Base-by-base conservation (phyloP, 92 coral and sea anemone species). In the Scolanthus callimorphus region DNA sequence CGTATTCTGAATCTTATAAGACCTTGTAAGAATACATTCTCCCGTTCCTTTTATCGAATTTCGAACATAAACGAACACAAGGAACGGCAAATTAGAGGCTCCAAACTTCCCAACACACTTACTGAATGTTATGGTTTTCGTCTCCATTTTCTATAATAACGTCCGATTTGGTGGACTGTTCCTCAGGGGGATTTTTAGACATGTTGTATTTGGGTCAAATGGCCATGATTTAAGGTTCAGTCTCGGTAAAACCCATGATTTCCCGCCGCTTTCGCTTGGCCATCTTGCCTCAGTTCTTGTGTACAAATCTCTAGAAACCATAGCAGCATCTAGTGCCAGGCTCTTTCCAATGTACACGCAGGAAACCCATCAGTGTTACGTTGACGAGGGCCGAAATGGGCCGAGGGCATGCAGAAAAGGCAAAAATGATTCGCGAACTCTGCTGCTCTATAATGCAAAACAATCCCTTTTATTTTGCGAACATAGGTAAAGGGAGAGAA, bases 301-400 rank as follows among this genome's bases (percentile, higher is more conserved):
- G 49, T 51, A 60, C 60, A 67, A 59, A 44, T 49, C 51, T 41
- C 84, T 55, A 64, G 85, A 65, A 79, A 79, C 85, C 85, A 79
- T 79, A 73, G 85, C 74, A 71, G 77, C 75, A 51, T 19, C 23
- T 41, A 65, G 50, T 31, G 62, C 29, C 12, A 68, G 69, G 64
- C 24, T 51, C 75, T 39, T 25, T 17, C 52, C 49, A 52, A 56
- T 13, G 1, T 23, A 15, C 23, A 10, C 75, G 57, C 75, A 68
- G 75, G 75, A 56, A 46, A 23, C 63, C 75, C 69, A 28, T 9
- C 41, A 6, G 8, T 34, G 41, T 34, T 15, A 15, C 15, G 6
- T 15, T 34, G 41, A 6, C 6, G 41, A 34, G 41, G 41, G 41
- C 41, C 41, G n/a, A n/a, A n/a, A n/a, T n/a, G n/a, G n/a, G n/a